phyloP scores from a whole-genome alignment of 2,888 invertebrate genomes.

The Imbricaverruca yamaguchii region DNA sequence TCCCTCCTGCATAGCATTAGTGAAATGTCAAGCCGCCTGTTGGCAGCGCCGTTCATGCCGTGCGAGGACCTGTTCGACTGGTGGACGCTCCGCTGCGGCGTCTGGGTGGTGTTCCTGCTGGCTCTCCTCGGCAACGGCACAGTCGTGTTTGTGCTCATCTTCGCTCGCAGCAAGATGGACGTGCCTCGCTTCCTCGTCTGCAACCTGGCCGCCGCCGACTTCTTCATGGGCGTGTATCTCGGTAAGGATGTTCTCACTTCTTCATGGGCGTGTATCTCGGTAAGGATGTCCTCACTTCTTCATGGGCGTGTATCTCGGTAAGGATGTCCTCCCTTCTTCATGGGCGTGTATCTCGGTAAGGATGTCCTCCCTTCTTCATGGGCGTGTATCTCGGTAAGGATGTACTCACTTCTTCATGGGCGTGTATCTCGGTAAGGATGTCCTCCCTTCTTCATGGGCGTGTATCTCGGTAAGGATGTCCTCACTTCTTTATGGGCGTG shows the following conservation, averaged over 20 bases:
- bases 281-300: no score
- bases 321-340: no score
- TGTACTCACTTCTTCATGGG: no score
- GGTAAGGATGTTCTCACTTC: conserved; percentile 46
- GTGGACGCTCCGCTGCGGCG: conserved; percentile 94
- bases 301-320: no score
- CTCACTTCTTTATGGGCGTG: conserved; percentile 63
- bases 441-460: no score
- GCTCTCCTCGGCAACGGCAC: conserved; percentile 94
- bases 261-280: no score
- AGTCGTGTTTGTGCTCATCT: conserved; percentile 86
- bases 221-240: conserved; percentile 93
- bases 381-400: no score
- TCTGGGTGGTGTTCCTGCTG: conserved; percentile 93
- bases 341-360: no score
- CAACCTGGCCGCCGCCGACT: conserved; percentile 92
- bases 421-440: no score
- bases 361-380: no score
- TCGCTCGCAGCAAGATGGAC: conserved; percentile 87
- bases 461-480: no score
- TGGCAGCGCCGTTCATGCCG: conserved; percentile 81
- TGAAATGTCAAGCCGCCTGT: not conserved
- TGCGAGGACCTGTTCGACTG: conserved; percentile 94
- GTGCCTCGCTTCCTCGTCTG: conserved; percentile 94
- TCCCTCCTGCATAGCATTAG: no score